These are phyloP conservation scores for Gari tellinella DNA, from an alignment of 2,888 invertebrate genomes.

Conservation along the genomic window DNA sequence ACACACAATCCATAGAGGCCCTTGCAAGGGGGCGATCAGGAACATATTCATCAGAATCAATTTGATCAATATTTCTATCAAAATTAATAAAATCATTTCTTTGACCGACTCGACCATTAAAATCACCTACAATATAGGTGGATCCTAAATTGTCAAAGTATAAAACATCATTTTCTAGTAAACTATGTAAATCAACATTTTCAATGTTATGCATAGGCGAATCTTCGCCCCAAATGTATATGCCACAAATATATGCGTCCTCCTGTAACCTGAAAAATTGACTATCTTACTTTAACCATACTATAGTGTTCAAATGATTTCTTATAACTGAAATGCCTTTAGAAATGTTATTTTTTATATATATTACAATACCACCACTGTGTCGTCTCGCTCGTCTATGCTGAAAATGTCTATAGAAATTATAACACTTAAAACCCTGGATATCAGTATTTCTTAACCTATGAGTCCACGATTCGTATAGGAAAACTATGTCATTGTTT, in stretches of 20 bases:
- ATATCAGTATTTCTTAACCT: conserved; percentile 2
- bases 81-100: conserved; percentile 5
- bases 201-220: conserved; percentile 25
- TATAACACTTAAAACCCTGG: conserved; percentile 1
- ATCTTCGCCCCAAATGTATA: conserved; percentile 22
- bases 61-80: neutral
- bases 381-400: conserved; percentile 2
- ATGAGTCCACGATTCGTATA: conserved; percentile 13
- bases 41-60: conserved; percentile 6
- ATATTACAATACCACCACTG: conserved; percentile 10
- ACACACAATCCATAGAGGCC: conserved; percentile 7
- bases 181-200: conserved; percentile 29
- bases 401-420: conserved; percentile 10
- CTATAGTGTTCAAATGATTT: conserved; percentile 1
- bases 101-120: conserved; percentile 27
- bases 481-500: conserved; percentile 9
- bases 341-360: neutral
- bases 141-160: conserved; percentile 19
- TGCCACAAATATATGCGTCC: conserved; percentile 1
- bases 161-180: conserved; percentile 23
- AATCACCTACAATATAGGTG: conserved; percentile 39
- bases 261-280: neutral
- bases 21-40: neutral
- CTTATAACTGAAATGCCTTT: conserved; percentile 1
- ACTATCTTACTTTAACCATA: conserved; percentile 5